Percentiles rank a stretch among this genome's conserved stretches.
Conservation (phyloP, 2,113 vertebrate species). For the Illadopsis cleaveri region DNA sequence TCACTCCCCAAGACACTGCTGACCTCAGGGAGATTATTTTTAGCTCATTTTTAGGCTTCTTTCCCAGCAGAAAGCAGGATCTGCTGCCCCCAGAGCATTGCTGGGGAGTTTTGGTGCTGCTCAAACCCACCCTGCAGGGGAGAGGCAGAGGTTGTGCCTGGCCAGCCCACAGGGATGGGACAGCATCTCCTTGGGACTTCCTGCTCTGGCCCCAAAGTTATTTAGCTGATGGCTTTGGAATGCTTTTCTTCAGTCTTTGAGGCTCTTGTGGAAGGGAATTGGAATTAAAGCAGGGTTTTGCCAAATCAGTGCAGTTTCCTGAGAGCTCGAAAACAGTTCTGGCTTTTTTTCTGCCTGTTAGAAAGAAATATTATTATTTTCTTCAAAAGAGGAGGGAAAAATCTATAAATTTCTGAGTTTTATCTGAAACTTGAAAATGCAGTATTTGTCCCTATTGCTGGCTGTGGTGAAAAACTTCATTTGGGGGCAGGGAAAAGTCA, state of each 20-base stretch:
- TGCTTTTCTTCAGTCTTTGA: background rate
- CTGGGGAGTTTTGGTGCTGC: background rate
- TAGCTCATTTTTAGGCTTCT: background rate
- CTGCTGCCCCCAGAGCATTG: background rate
- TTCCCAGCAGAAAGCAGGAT: background rate
- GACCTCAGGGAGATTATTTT: background rate
- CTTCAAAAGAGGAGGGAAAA: background rate
- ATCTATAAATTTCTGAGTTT: background rate
- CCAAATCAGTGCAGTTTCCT: background rate
- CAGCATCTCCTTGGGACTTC: background rate
- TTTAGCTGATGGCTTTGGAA: background rate
- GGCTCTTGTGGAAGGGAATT: background rate
- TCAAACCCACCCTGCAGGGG: background rate
- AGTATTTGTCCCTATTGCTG: background rate
- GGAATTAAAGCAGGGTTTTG: background rate
- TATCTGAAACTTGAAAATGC: background rate
- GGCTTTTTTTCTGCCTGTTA: background rate
- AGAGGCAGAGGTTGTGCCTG: background rate
- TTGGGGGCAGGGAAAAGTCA: fast-evolving
- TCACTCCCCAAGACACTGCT: background rate
- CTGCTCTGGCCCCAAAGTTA: background rate
- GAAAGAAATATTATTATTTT: background rate
- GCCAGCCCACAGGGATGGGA: fast-evolving
- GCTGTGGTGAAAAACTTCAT: background rate
- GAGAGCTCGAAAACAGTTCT: background rate